These are phyloP conservation scores for Heliconius nattereri DNA, from an alignment of 1,140 invertebrate genomes.

Conservation along the genomic window DNA sequence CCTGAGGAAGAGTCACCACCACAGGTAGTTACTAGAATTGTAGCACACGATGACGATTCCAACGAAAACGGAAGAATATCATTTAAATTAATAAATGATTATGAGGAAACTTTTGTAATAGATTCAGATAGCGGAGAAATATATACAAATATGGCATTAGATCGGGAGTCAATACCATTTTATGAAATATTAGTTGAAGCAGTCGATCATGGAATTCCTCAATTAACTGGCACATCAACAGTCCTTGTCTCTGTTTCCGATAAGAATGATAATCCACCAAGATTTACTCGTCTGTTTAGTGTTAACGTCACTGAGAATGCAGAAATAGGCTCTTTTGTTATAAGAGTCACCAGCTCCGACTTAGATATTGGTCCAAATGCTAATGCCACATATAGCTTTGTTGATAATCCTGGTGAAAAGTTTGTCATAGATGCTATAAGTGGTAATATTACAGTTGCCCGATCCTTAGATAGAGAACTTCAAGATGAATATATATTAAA, in stretches of 20 bases:
- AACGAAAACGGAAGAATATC: slow-evolving; percentile 92
- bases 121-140: slow-evolving; percentile 92
- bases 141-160: slow-evolving; percentile 90
- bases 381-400: slow-evolving; percentile 93
- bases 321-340: slow-evolving; percentile 94
- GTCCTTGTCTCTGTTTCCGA: slow-evolving; percentile 92
- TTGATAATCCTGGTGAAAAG: slow-evolving; percentile 92
- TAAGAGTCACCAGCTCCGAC: slow-evolving; percentile 95
- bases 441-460: slow-evolving; percentile 95
- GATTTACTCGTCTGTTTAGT: slow-evolving; percentile 95
- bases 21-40: slow-evolving; percentile 87
- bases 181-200: slow-evolving; percentile 94
- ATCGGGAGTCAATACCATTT: slow-evolving; percentile 92
- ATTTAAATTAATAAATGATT: slow-evolving; percentile 89
- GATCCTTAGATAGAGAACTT: slow-evolving; percentile 91
- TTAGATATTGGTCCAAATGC: slow-evolving; percentile 93
- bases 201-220: slow-evolving; percentile 91
- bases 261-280: slow-evolving; percentile 97
- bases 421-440: slow-evolving; percentile 93
- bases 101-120: slow-evolving; percentile 90
- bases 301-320: slow-evolving; percentile 98
- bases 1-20: slow-evolving; percentile 93
- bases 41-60: slow-evolving; percentile 93
- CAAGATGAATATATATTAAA: slow-evolving; percentile 95
- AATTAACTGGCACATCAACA: slow-evolving; percentile 91